These are phyloP conservation scores for Notoglanidium macrostoma DNA, from an alignment of 2,797 vertebrate genomes.

Conservation along the genomic window DNA sequence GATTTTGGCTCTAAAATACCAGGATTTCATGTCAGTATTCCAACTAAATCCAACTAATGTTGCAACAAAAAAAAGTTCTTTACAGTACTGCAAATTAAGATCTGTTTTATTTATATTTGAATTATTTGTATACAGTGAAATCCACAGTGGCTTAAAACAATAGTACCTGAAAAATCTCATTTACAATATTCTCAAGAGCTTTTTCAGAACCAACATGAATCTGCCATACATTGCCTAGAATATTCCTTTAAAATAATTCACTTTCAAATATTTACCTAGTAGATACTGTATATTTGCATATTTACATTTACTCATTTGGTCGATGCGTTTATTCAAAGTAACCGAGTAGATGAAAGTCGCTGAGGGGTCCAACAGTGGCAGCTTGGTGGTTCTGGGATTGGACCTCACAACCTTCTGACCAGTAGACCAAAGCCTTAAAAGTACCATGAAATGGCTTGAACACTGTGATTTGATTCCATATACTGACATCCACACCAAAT, in stretches of 20 bases:
- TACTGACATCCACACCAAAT: background rate
- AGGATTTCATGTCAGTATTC: constrained; percentile 3
- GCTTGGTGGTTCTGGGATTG: background rate
- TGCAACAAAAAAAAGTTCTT: background rate
- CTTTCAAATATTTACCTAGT: background rate
- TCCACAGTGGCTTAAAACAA: background rate
- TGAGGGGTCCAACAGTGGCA: background rate
- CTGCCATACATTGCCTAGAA: background rate
- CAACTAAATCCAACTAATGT: background rate
- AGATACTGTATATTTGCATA: background rate
- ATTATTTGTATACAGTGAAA: background rate
- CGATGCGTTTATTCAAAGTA: background rate
- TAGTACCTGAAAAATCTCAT: background rate
- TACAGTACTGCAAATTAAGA: background rate
- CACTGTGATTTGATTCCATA: background rate
- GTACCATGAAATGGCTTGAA: background rate
- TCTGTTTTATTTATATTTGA: background rate
- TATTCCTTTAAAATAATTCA: background rate
- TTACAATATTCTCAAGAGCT: background rate
- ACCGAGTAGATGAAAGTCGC: background rate
- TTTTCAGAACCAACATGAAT: background rate
- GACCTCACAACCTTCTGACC: background rate
- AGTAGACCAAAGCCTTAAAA: background rate
- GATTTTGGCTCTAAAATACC: background rate
- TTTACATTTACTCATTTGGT: background rate